phyloP scores from a whole-genome alignment of 2,797 vertebrate genomes.

The Sebastes cheni region DNA sequence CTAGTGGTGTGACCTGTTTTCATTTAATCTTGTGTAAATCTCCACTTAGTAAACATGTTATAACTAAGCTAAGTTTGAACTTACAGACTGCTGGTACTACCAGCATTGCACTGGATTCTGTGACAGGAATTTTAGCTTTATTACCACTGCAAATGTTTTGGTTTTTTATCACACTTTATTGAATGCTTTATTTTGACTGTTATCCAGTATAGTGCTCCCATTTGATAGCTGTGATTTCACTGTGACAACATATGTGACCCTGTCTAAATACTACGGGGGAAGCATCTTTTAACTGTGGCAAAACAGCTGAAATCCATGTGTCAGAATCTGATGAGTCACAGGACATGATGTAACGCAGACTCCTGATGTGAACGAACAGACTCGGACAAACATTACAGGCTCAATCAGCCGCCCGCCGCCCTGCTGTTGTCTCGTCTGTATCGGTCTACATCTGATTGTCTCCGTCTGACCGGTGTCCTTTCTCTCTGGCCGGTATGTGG shows the following conservation, averaged over 20 bases:
- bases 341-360: background rate
- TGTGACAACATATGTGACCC: background rate
- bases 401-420: slow-evolving; percentile 1
- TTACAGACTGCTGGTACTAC: too few relatives aligned
- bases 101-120: accelerated
- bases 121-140: too few relatives aligned
- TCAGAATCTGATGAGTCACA: background rate
- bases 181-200: background rate
- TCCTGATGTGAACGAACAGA: background rate
- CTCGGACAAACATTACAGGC: background rate
- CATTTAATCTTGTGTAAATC: too few relatives aligned
- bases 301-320: background rate
- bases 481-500: background rate
- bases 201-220: background rate
- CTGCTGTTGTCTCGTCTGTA: background rate
- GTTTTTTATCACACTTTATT: background rate
- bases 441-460: slow-evolving; percentile 37
- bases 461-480: slow-evolving; percentile 21
- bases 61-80: too few relatives aligned
- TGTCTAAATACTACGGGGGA: background rate
- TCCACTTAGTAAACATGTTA: too few relatives aligned
- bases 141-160: background rate
- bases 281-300: background rate
- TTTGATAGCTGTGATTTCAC: background rate
- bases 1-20: too few relatives aligned